Conservation (phyloP, 2,797 vertebrate species). For the Protonibea diacanthus region DNA sequence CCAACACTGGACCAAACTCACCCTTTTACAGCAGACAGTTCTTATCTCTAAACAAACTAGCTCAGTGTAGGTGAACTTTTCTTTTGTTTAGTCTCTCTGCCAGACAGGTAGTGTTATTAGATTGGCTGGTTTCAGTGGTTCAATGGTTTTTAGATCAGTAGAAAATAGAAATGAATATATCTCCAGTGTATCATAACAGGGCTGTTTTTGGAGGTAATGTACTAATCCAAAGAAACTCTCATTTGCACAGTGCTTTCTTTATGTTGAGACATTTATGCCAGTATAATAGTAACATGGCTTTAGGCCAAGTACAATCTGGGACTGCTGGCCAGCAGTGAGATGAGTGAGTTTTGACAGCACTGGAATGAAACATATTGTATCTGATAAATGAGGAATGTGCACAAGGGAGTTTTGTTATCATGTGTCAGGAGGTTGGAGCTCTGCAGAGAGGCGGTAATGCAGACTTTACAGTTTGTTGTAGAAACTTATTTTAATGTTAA, state of each 20-base stretch:
- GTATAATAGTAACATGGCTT: conserved; percentile 14
- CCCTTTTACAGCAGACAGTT: conserved; percentile 50
- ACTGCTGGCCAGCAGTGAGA: conserved; percentile 19
- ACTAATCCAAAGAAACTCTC: conserved; percentile 83
- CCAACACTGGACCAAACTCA: conserved; percentile 75
- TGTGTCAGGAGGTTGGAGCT: conserved; percentile 6
- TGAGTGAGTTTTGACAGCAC: conserved; percentile 19
- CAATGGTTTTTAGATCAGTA: conserved; percentile 19
- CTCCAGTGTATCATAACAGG: conserved; percentile 50
- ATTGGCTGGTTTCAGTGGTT: conserved; percentile 43
- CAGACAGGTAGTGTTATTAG: conserved; percentile 44
- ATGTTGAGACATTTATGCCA: conserved; percentile 38
- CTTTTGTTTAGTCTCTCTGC: conserved; percentile 42
- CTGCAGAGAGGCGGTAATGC: conserved; percentile 23
- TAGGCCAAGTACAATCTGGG: conserved; percentile 36
- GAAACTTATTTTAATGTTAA: conserved; percentile 31
- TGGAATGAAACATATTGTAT: conserved; percentile 39
- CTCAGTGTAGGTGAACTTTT: conserved; percentile 33
- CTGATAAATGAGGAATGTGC: conserved; percentile 6
- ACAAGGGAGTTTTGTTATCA: conserved; percentile 6
- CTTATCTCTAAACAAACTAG: conserved; percentile 42
- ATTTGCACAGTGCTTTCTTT: conserved; percentile 69
- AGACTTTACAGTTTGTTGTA: conserved; percentile 40
- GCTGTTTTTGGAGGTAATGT: conserved; percentile 56
- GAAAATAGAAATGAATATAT: conserved; percentile 17